These are phyloP conservation scores for Bettongia penicillata DNA, from an alignment of 2,113 vertebrate species.

Conservation along the genomic window DNA sequence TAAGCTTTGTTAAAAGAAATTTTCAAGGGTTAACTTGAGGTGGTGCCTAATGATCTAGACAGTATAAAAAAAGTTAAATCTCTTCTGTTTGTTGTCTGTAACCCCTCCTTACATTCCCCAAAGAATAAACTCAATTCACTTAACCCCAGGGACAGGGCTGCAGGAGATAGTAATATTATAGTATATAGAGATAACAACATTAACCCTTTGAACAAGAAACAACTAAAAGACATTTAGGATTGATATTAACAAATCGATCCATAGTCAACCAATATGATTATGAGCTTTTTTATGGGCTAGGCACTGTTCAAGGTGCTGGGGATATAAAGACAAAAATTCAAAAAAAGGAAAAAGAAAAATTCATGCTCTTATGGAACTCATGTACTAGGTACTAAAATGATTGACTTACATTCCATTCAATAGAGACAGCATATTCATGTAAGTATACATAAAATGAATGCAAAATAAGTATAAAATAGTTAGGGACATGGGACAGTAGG, in stretches of 20 bases:
- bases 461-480: neutral
- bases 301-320: neutral
- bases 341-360: neutral
- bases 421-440: neutral
- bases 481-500: neutral
- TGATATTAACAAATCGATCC: neutral
- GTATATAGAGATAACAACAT: neutral
- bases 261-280: neutral
- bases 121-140: neutral
- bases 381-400: neutral
- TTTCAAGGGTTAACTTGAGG: neutral
- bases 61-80: neutral
- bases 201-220: neutral
- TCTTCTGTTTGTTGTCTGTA: neutral
- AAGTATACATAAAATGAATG: neutral
- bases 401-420: neutral
- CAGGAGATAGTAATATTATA: neutral
- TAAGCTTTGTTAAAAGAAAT: neutral
- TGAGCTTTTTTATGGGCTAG: neutral
- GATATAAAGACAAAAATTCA: neutral
- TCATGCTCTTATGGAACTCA: neutral
- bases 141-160: neutral
- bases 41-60: neutral
- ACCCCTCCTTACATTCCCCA: neutral
- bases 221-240: neutral